Conservation (phyloP, 2,888 invertebrate genomes). For the Leucozona laternaria region DNA sequence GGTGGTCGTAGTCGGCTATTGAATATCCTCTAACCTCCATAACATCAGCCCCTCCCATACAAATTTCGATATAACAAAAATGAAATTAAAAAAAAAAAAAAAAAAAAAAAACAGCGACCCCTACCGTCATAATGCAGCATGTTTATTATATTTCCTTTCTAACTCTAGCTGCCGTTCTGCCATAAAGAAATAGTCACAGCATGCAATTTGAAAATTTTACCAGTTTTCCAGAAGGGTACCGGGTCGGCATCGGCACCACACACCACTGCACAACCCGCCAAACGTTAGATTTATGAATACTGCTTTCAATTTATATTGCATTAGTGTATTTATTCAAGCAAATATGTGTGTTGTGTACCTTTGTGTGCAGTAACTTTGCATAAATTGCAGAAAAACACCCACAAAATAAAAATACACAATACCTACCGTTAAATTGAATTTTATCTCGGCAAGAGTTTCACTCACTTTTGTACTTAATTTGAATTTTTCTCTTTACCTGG, state of each 20-base stretch:
- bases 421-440: constrained; percentile 34
- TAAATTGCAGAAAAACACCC: constrained; percentile 29
- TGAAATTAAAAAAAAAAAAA: constrained; percentile 16
- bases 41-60: not conserved
- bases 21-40: constrained; percentile 20
- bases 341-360: constrained; percentile 44
- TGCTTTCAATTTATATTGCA: constrained; percentile 67
- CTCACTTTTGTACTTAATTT: constrained; percentile 40
- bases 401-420: constrained; percentile 24
- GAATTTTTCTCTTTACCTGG: constrained; percentile 26
- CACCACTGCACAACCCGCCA: no score
- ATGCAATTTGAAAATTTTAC: constrained; percentile 49
- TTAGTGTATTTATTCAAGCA: constrained; percentile 64
- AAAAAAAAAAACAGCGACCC: not conserved
- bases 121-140: constrained; percentile 31
- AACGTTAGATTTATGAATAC: constrained; percentile 63
- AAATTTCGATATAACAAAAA: constrained; percentile 57
- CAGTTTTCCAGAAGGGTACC: not conserved
- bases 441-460: constrained; percentile 29
- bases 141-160: constrained; percentile 32
- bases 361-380: constrained; percentile 30
- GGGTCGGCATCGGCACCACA: not conserved
- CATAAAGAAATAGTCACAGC: constrained; percentile 45
- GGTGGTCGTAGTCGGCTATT: constrained; percentile 64
- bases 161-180: constrained; percentile 6